phyloP scores from a whole-genome alignment of 2,888 invertebrate genomes.

The Drosophila formosana region DNA sequence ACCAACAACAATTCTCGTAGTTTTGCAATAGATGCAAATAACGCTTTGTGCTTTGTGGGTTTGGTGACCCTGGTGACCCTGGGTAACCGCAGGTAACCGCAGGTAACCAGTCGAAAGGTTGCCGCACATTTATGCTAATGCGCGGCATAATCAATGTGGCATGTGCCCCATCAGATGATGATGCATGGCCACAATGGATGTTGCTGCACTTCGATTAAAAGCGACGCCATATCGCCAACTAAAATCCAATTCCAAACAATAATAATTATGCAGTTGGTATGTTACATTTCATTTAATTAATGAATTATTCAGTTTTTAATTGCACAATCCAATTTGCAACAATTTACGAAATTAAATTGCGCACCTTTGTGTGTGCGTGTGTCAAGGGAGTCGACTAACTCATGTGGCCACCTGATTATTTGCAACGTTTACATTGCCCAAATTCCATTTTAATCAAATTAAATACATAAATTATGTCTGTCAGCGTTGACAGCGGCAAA shows the following conservation, averaged over 20 bases:
- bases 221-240: neutral
- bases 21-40: slow-evolving; percentile 49
- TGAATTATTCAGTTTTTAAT: slow-evolving; percentile 33
- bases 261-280: slow-evolving; percentile 1
- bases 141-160: slow-evolving; percentile 50
- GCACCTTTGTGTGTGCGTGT: neutral
- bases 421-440: slow-evolving; percentile 18
- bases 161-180: slow-evolving; percentile 24
- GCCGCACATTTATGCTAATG: slow-evolving; percentile 62
- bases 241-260: neutral
- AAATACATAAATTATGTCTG: slow-evolving; percentile 42
- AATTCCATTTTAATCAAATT: slow-evolving; percentile 51
- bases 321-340: slow-evolving; percentile 20
- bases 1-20: slow-evolving; percentile 22
- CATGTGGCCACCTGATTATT: slow-evolving; percentile 30
- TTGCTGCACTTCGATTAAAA: slow-evolving; percentile 10
- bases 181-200: slow-evolving; percentile 11
- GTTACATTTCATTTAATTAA: slow-evolving; percentile 9
- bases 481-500: slow-evolving; percentile 7
- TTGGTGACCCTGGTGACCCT: slow-evolving; percentile 37
- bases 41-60: slow-evolving; percentile 33
- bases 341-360: neutral
- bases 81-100: slow-evolving; percentile 17
- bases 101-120: no score
- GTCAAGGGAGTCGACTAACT: neutral